These are phyloP conservation scores for Oncorhynchus mykiss DNA, from an alignment of 2,113 vertebrate genomes.

Conservation along the genomic window DNA sequence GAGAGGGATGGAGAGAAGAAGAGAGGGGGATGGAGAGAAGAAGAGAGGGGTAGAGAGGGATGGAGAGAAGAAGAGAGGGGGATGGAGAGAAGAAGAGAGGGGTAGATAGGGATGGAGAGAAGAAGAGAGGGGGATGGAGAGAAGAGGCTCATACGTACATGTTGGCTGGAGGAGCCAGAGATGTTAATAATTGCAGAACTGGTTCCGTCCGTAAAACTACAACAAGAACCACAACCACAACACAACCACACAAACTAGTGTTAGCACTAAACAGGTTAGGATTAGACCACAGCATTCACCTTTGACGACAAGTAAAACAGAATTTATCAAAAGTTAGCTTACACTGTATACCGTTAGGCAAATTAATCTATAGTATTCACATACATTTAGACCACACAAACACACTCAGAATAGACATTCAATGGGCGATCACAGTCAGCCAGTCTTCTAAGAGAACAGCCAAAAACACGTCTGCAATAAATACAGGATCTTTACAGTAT, in stretches of 20 bases:
- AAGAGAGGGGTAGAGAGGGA: no score
- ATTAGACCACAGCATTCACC: not conserved
- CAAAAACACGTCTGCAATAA: not conserved
- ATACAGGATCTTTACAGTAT: not conserved
- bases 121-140: not conserved
- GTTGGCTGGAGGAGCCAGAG: not conserved
- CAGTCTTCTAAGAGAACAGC: not conserved
- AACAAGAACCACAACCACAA: not conserved
- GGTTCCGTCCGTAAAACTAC: not conserved
- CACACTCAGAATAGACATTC: not conserved
- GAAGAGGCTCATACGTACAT: not conserved
- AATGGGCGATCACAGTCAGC: not conserved
- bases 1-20: slow-evolving; percentile 8
- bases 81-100: not conserved
- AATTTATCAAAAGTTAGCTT: no score
- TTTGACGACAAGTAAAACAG: not conserved
- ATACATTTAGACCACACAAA: not conserved
- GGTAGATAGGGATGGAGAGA: no score
- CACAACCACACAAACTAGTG: not conserved
- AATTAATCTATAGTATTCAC: not conserved
- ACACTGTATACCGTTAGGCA: not conserved
- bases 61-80: no score
- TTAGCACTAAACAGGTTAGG: not conserved
- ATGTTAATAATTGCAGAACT: not conserved
- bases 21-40: not conserved